Evolutionary conservation across 2,888 invertebrate species (phyloP), one percentile per base, ranked within the genome.

Genomic region (Sarcophaga carnaria): DNA sequence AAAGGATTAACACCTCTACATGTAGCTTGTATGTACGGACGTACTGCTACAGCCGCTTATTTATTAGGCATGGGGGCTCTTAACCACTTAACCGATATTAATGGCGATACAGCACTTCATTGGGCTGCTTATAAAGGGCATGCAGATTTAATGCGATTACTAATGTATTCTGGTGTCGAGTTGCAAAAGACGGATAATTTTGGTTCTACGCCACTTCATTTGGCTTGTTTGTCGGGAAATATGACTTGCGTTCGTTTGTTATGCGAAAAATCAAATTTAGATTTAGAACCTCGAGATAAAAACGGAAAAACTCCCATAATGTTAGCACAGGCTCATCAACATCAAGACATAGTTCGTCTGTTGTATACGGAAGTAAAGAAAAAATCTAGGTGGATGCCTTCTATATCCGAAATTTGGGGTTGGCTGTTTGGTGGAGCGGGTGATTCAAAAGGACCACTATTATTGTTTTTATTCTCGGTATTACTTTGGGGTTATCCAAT

Each of bases 51-150:
- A 0, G 98, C 98, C 0, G 98, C 98, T 0, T 98, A 97, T 93
- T 94, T 98, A 0, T 94, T 98, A 75, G 98, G 98, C 47, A 97
- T 97, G 96, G 98, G 97, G 4, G 98, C 98, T 0, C 95, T 97
- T 1, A 96, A 97, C 88, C 96, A 97, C 90, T 94, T 97, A 70
- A 96, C 97, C 1, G 98, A 98, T 90, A 97, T 97, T 89, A 98
- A 98, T 91, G 98, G 98, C 0, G 98, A 98, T 91, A 97, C 97
- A 0, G 98, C 98, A 0, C 94, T 98, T 49, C 98, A 98, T 91
- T 98, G 98, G 98, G 98, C 98, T 0, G 97, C 98, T 0, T 98
- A 98, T 93, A 89, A 98, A 93, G 98, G 97, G 0, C 97, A 98
- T 90, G 96, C 97, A 0, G 98, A 98, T 91, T 94, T 98, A 83